A percentile compares a stretch with the other conserved stretches of the same genome.
Evolutionary conservation across 1,140 invertebrate genomes (phyloP).

Genomic region (Acromyrmex echinatior): DNA sequence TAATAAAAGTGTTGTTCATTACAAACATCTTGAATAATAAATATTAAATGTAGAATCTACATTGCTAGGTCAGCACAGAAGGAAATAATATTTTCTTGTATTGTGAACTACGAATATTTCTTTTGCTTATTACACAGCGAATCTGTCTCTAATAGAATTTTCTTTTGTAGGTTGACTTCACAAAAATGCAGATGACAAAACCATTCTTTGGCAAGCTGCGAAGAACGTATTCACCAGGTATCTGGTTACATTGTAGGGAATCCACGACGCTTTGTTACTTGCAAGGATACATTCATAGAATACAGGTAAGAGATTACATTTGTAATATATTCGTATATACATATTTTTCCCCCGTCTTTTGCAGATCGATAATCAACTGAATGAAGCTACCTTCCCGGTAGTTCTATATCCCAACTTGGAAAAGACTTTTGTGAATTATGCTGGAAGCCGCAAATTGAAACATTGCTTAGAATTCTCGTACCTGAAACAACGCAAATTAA

Average conservation of each 20-base stretch:
- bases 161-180: slow-evolving; percentile 90
- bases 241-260: slow-evolving; percentile 92
- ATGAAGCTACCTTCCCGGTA: slow-evolving; percentile 92
- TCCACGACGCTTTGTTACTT: slow-evolving; percentile 90
- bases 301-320: slow-evolving; percentile 86
- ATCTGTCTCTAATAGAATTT: background rate
- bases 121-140: background rate
- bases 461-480: slow-evolving; percentile 91
- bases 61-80: background rate
- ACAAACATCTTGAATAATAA: background rate
- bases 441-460: slow-evolving; percentile 86
- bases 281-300: slow-evolving; percentile 90
- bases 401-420: slow-evolving; percentile 90
- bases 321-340: slow-evolving; percentile 12
- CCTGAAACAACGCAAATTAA: slow-evolving; percentile 88
- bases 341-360: slow-evolving; percentile 71
- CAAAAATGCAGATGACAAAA: slow-evolving; percentile 95
- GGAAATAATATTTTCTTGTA: background rate
- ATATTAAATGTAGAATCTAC: background rate
- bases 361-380: slow-evolving; percentile 93
- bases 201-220: slow-evolving; percentile 94
- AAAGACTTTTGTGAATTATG: slow-evolving; percentile 80
- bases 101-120: background rate
- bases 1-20: background rate
- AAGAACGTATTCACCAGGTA: slow-evolving; percentile 91